phyloP scores from a whole-genome alignment of 2,113 vertebrate species.

The Neoarius graeffei region DNA sequence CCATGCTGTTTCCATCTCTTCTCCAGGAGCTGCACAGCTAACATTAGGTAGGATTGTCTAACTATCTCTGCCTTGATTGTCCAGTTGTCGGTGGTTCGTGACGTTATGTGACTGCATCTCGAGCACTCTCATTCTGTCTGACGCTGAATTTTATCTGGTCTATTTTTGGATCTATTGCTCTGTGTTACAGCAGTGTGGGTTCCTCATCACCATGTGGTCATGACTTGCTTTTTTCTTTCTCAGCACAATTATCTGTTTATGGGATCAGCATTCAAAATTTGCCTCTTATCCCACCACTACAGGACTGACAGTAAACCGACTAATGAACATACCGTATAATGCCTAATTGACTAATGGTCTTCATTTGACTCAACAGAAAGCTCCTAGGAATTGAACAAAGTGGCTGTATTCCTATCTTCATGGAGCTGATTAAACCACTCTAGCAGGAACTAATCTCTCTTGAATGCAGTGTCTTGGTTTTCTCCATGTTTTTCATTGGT shows the following conservation, averaged over 20 bases:
- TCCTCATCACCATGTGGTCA: slow-evolving; percentile 35
- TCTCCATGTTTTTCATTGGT: slow-evolving; percentile 55
- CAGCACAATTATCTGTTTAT: slow-evolving; percentile 54
- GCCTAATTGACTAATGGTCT: slow-evolving; percentile 38
- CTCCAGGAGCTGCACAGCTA: slow-evolving; percentile 77
- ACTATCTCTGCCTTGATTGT: slow-evolving; percentile 67
- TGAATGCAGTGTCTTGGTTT: slow-evolving; percentile 66
- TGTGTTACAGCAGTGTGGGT: slow-evolving; percentile 23
- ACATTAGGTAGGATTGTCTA: slow-evolving; percentile 78
- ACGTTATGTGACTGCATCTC: slow-evolving; percentile 67
- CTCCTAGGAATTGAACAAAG: slow-evolving; percentile 43
- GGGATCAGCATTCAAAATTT: slow-evolving; percentile 38
- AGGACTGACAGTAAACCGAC: slow-evolving; percentile 19
- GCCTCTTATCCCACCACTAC: slow-evolving; percentile 24
- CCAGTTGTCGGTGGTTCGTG: slow-evolving; percentile 58
- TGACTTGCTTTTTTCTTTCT: slow-evolving; percentile 21
- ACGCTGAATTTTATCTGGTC: slow-evolving; percentile 50
- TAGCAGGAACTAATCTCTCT: slow-evolving; percentile 64
- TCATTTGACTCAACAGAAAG: slow-evolving; percentile 42
- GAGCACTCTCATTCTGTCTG: slow-evolving; percentile 61
- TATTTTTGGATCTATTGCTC: slow-evolving; percentile 47
- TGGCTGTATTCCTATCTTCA: slow-evolving; percentile 24
- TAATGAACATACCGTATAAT: slow-evolving; percentile 20
- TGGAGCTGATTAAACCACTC: slow-evolving; percentile 57
- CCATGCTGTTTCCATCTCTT: slow-evolving; percentile 66